phyloP scores from a whole-genome alignment of 2,113 vertebrate species.

The Onychostruthus taczanowskii region DNA sequence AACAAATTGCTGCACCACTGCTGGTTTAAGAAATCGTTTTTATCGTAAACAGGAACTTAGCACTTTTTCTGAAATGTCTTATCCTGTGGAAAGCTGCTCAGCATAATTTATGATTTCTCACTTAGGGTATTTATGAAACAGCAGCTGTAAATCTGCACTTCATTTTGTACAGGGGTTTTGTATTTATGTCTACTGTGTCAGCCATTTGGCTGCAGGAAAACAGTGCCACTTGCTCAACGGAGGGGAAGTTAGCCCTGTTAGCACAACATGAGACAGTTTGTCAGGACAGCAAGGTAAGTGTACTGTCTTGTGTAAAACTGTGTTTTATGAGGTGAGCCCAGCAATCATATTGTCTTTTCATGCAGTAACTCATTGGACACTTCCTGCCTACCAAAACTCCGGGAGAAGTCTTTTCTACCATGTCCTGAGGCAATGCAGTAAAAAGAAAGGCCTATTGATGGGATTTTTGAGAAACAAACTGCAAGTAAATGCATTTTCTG shows the following conservation, averaged over 20 bases:
- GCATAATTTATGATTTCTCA: neutral
- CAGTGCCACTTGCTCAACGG: neutral
- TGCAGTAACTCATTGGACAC: neutral
- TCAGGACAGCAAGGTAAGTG: neutral
- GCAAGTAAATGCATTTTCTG: neutral
- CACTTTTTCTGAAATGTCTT: neutral
- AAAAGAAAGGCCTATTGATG: neutral
- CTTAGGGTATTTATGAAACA: neutral
- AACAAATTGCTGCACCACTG: neutral
- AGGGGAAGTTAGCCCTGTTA: neutral
- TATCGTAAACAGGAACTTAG: constrained; percentile 5
- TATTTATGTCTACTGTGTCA: neutral
- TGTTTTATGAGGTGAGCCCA: neutral
- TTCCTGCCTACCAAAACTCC: neutral
- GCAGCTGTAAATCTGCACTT: neutral
- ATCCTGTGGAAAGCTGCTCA: neutral
- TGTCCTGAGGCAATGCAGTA: neutral
- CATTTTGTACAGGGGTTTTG: neutral
- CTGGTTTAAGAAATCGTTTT: neutral
- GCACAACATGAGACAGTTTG: neutral
- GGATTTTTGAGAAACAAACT: constrained; percentile 16
- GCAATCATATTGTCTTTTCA: neutral
- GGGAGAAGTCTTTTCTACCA: neutral
- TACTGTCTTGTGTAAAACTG: neutral
- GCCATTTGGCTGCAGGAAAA: neutral